Conservation (phyloP, 2,888 invertebrate genomes). For the Lydus trimaculatus region DNA sequence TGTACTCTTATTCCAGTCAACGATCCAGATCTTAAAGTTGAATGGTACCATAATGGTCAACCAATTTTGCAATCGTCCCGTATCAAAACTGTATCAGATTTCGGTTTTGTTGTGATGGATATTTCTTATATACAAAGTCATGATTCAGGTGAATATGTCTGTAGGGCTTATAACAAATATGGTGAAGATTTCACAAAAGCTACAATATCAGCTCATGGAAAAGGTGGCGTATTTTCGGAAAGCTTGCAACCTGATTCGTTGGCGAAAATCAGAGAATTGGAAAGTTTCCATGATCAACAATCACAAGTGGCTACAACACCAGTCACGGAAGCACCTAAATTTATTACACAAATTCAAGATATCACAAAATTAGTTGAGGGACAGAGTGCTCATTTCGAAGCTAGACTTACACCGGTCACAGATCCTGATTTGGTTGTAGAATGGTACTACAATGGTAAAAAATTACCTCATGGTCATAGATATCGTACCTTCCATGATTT, state of each 20-base stretch:
- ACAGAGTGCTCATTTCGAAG: slow-evolving; percentile 93
- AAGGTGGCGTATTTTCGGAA: slow-evolving; percentile 86
- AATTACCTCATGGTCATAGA: slow-evolving; percentile 92
- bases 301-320: slow-evolving; percentile 70
- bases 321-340: slow-evolving; percentile 85
- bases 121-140: slow-evolving; percentile 94
- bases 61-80: slow-evolving; percentile 88
- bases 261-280: slow-evolving; percentile 86
- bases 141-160: slow-evolving; percentile 92
- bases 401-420: slow-evolving; percentile 89
- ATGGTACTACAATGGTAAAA: slow-evolving; percentile 94
- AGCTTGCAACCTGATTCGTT: slow-evolving; percentile 91
- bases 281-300: slow-evolving; percentile 75
- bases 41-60: slow-evolving; percentile 96
- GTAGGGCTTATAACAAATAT: slow-evolving; percentile 89
- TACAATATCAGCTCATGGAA: slow-evolving; percentile 83
- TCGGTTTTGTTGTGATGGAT: slow-evolving; percentile 93
- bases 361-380: slow-evolving; percentile 90
- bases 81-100: slow-evolving; percentile 93
- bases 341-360: slow-evolving; percentile 86
- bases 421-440: slow-evolving; percentile 95
- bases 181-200: slow-evolving; percentile 89
- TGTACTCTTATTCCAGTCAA: slow-evolving; percentile 93
- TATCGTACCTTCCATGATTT: slow-evolving; percentile 98
- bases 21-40: slow-evolving; percentile 92